Evolutionary conservation across 2,797 vertebrate species (phyloP).

Genomic region (Trichosurus vulpecula): DNA sequence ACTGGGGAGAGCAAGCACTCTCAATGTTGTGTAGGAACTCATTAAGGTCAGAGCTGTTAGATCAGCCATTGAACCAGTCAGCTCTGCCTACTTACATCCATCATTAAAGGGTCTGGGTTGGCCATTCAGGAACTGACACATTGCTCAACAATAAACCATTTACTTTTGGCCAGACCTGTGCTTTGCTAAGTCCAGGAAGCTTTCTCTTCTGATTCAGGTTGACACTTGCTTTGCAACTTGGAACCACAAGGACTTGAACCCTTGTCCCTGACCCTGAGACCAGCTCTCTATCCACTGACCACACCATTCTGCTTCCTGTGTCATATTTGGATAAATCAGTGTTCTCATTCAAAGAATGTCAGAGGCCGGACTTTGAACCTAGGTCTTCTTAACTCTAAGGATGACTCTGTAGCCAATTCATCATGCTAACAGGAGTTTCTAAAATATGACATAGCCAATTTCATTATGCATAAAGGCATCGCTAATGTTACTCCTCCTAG

Average conservation of each 20-base stretch:
- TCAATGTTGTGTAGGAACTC: background rate
- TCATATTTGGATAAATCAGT: background rate
- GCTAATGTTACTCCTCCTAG: background rate
- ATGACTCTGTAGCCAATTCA: background rate
- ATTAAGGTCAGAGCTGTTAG: background rate
- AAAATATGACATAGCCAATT: background rate
- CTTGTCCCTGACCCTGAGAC: background rate
- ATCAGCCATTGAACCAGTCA: background rate
- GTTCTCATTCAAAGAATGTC: background rate
- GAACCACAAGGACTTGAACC: background rate
- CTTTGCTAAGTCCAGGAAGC: background rate
- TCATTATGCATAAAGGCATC: background rate
- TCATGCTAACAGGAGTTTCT: background rate
- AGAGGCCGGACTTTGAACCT: background rate
- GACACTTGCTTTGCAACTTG: background rate
- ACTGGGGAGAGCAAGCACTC: background rate
- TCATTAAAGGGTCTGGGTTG: background rate
- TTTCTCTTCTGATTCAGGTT: background rate
- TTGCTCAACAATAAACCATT: background rate
- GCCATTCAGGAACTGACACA: background rate
- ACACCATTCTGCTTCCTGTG: background rate
- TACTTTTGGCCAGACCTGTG: background rate
- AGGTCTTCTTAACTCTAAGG: background rate
- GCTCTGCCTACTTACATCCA: background rate
- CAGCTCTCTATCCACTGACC: background rate